Evolutionary conservation across 1,140 invertebrate species (phyloP).

Genomic region (Brachionus calyciflorus): DNA sequence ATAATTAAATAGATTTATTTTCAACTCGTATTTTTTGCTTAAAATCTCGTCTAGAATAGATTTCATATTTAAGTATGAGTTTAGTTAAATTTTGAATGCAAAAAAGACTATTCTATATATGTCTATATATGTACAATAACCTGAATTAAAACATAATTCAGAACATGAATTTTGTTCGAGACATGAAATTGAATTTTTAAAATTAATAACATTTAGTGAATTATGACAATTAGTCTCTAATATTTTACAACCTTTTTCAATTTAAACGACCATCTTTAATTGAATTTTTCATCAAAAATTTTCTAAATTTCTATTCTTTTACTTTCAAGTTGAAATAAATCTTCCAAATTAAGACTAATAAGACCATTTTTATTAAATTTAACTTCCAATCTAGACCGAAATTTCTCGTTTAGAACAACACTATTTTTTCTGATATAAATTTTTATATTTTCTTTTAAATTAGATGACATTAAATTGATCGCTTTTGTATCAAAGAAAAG

Average conservation of each 20-base stretch:
- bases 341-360: background rate
- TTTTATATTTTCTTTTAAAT: too few relatives aligned
- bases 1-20: constrained; percentile 26
- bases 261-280: constrained; percentile 16
- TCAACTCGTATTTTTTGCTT: constrained; percentile 18
- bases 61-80: constrained; percentile 17
- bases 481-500: background rate
- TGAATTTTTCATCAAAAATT: constrained; percentile 13
- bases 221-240: too few relatives aligned
- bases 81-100: background rate
- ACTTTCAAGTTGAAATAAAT: background rate
- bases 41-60: background rate
- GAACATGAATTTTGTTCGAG: too few relatives aligned
- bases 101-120: constrained; percentile 8
- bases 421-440: too few relatives aligned
- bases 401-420: too few relatives aligned
- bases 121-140: background rate
- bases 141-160: constrained; percentile 11
- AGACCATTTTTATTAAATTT: background rate
- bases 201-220: too few relatives aligned
- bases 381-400: background rate
- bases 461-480: background rate
- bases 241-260: background rate
- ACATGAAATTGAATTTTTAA: too few relatives aligned
- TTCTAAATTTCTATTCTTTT: background rate